phyloP scores from a whole-genome alignment of 2,797 vertebrate species.

The Threskiornis aethiopicus region DNA sequence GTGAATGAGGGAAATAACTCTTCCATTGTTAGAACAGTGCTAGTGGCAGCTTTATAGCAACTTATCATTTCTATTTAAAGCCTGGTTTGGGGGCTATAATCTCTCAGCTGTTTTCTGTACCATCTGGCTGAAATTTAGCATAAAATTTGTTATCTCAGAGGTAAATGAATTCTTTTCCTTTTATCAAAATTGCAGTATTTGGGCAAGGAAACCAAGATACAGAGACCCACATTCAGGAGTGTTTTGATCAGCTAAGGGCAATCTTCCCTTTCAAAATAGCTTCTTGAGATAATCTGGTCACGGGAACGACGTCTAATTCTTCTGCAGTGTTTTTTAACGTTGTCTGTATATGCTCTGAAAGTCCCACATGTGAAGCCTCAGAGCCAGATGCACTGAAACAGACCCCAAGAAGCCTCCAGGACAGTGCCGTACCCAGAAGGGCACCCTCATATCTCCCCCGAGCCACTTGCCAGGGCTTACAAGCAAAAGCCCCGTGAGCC shows the following conservation, averaged over 20 bases:
- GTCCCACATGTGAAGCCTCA: neutral
- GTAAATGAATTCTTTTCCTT: constrained; percentile 13
- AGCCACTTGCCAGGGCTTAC: neutral
- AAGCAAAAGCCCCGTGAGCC: neutral
- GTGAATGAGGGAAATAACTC: constrained; percentile 20
- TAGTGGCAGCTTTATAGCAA: constrained; percentile 15
- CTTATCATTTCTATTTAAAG: constrained; percentile 40
- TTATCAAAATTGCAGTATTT: neutral
- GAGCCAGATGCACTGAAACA: neutral
- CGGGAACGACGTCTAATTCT: accelerated
- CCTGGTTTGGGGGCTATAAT: constrained; percentile 35
- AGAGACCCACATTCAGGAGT: neutral
- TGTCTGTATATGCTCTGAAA: accelerated
- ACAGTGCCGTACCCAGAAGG: neutral
- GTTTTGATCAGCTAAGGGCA: neutral
- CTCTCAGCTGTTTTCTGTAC: constrained; percentile 35
- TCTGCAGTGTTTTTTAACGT: accelerated
- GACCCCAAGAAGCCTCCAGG: too few species aligned
- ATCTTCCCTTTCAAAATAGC: neutral
- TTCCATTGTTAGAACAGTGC: neutral
- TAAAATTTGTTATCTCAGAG: constrained; percentile 48
- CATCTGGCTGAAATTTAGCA: constrained; percentile 51
- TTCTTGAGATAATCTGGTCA: neutral
- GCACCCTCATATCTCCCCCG: accelerated
- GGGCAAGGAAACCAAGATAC: neutral